Evolutionary conservation across 2,113 vertebrate genomes (phyloP), one percentile per base, ranked within the genome.

Genomic region (Sylvia atricapilla): DNA sequence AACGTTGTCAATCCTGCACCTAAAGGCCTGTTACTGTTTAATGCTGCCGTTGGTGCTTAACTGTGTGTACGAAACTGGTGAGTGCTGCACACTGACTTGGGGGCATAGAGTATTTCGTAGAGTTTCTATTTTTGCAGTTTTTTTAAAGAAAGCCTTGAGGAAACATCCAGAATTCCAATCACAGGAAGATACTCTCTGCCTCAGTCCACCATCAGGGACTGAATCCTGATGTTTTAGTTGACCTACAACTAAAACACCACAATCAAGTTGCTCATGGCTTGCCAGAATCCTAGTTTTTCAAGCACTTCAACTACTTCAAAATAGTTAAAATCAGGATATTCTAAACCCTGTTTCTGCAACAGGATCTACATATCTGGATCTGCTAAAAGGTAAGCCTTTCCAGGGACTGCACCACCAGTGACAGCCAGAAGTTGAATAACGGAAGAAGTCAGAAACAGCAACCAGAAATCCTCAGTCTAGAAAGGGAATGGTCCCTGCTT

Each of bases 11-110:
- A 76, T 28, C 41, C 33, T 8, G 33, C 43, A 69, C 6, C 60
- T 46, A 25, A 13, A 68, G 58, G 58, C 39, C 53, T n/a, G 11
- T 8, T 35, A 5, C 2, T 18, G 16, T 62, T 52, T 22, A 46
- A 3, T 7, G 43, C 15, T 69, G 69, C 18, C 74, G 53, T 44
- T 15, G 39, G 46, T 31, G 28, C 37, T 81, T 31, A 47, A 41
- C 9, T 17, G 47, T 30, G 23, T 2, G 13, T 2, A 37, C 2
- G 4, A 52, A 87, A 19, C 13, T 2, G 1, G 47, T 24, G 5
- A 74, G 56, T 14, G 60, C 55, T 28, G 19, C 49, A 56, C 47
- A 8, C 15, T 21, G 46, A 35, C 16, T 50, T 39, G 7, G 11
- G 37, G 41, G 15, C 11, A 50, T 3, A 47, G 58, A 72, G 20